Percentiles rank a stretch among this genome's conserved stretches.
These are phyloP conservation scores for Synchiropus splendidus DNA, from an alignment of 2,113 vertebrate species.

Conservation along the genomic window DNA sequence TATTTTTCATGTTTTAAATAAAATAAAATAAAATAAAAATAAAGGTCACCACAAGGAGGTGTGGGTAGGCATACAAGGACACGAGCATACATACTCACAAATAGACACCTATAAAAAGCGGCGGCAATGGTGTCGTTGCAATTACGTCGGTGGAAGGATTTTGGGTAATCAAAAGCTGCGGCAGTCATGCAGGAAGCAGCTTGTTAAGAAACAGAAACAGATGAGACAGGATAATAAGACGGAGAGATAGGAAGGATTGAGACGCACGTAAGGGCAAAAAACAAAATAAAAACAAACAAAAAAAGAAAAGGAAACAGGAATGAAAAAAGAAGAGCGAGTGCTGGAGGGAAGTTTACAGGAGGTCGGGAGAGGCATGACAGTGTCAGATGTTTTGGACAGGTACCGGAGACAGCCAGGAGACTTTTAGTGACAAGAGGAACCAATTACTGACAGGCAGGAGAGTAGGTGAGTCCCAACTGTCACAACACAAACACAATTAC, in stretches of 20 bases:
- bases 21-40: no score
- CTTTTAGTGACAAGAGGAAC: conserved; percentile 36
- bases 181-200: conserved; percentile 58
- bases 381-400: conserved; percentile 42
- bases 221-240: conserved; percentile 50
- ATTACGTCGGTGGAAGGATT: conserved; percentile 37
- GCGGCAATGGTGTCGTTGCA: no score
- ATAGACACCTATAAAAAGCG: no score
- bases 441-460: conserved; percentile 34
- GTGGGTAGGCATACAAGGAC: no score
- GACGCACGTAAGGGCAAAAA: background rate
- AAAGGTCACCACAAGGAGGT: no score
- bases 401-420: conserved; percentile 28
- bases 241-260: conserved; percentile 11
- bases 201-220: conserved; percentile 51
- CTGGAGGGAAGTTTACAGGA: conserved; percentile 2
- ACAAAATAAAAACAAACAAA: conserved; percentile 22
- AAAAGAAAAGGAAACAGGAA: background rate
- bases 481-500: conserved; percentile 22
- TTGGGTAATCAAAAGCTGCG: conserved; percentile 64
- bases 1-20: no score
- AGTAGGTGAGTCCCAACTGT: conserved; percentile 13
- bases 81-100: no score
- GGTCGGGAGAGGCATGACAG: background rate
- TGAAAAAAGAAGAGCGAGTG: conserved; percentile 1